These are phyloP conservation scores for Drosophila neocordata DNA, from an alignment of 1,140 invertebrate genomes.

Conservation along the genomic window DNA sequence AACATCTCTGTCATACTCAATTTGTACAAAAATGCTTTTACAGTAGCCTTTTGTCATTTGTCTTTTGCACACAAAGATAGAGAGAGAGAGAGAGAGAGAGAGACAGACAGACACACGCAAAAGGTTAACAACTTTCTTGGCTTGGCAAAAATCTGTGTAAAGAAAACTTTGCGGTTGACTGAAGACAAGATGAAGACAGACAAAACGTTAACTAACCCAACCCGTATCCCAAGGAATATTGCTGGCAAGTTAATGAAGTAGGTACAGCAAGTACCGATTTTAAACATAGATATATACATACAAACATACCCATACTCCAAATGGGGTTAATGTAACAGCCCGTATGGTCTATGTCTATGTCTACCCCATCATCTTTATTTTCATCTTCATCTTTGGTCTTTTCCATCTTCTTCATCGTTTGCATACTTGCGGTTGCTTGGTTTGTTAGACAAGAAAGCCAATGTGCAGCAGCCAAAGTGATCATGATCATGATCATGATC, in stretches of 20 bases:
- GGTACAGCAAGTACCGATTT: constrained; percentile 23
- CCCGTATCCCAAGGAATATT: constrained; percentile 44
- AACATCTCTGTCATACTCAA: background rate
- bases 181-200: constrained; percentile 3
- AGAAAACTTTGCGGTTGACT: constrained; percentile 23
- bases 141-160: constrained; percentile 28
- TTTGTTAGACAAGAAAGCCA: constrained; percentile 25
- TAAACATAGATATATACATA: background rate
- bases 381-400: background rate
- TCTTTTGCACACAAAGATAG: constrained; percentile 28
- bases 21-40: constrained; percentile 19
- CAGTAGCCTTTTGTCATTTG: constrained; percentile 63
- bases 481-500: too few species aligned
- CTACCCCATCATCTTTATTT: background rate
- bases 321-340: constrained; percentile 60
- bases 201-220: constrained; percentile 13
- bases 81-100: too few species aligned
- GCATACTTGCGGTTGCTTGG: constrained; percentile 46
- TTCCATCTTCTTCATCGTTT: constrained; percentile 27
- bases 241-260: constrained; percentile 20
- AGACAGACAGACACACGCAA: constrained; percentile 31
- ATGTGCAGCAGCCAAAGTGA: constrained; percentile 11
- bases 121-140: constrained; percentile 63
- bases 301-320: too few species aligned
- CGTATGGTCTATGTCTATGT: background rate